These are phyloP conservation scores for Pseudomyrmex concolor DNA, from an alignment of 1,140 invertebrate species.

Conservation along the genomic window DNA sequence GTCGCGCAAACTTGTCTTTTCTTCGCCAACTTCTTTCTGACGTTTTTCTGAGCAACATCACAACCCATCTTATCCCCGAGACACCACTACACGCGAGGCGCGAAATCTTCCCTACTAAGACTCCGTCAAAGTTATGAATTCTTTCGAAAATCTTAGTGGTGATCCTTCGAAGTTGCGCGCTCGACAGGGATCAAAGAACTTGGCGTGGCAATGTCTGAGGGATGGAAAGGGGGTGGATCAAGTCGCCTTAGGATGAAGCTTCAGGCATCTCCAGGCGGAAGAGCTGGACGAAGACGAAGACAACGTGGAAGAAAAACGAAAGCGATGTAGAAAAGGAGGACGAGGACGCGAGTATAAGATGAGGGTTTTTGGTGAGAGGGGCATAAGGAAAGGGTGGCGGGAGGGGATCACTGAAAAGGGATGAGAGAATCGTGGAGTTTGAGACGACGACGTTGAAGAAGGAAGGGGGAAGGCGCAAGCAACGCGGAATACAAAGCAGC, in stretches of 20 bases:
- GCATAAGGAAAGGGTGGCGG: conserved; percentile 28
- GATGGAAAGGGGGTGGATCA: conserved; percentile 78
- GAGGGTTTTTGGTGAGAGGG: conserved; percentile 73
- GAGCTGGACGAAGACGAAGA: conserved; percentile 52
- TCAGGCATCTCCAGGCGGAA: conserved; percentile 53
- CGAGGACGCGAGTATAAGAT: conserved; percentile 66
- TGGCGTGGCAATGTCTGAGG: conserved; percentile 63
- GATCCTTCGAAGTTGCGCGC: conserved; percentile 81
- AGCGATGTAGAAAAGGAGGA: conserved; percentile 29
- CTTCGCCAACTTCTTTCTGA: neutral
- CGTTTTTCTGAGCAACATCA: conserved; percentile 59
- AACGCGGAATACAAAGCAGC: conserved; percentile 83
- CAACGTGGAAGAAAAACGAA: conserved; percentile 66
- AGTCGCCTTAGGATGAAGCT: conserved; percentile 76
- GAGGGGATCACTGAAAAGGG: conserved; percentile 62
- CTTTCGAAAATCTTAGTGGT: conserved; percentile 81
- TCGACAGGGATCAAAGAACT: conserved; percentile 82
- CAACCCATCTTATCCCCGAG: conserved; percentile 53
- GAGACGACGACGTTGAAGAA: conserved; percentile 62
- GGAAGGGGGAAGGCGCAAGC: conserved; percentile 69
- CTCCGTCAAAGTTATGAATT: conserved; percentile 81
- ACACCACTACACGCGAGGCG: conserved; percentile 36
- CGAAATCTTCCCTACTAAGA: conserved; percentile 68
- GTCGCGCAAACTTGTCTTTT: neutral
- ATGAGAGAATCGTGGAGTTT: conserved; percentile 71